Evolutionary conservation across 2,797 vertebrate species (phyloP).

Genomic region (Xenopus petersii): DNA sequence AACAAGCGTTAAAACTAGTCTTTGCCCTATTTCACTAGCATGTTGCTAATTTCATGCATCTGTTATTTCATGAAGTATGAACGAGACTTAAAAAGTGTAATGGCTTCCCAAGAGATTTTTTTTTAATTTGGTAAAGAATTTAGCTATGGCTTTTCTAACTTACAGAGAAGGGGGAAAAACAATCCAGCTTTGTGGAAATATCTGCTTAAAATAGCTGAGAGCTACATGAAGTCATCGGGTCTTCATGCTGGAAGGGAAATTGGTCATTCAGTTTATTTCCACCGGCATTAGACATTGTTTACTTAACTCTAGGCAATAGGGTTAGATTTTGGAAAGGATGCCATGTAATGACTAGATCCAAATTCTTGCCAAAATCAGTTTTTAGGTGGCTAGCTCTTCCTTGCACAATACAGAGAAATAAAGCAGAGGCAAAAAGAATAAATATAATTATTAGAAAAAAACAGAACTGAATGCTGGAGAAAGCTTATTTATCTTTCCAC

Average conservation of each 20-base stretch:
- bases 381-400: no score
- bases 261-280: neutral
- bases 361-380: no score
- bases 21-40: neutral
- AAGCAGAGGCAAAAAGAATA: no score
- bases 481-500: no score
- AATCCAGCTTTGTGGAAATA: no score
- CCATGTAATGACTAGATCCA: no score
- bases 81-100: constrained; percentile 7
- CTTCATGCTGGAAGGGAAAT: no score
- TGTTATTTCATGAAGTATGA: constrained; percentile 9
- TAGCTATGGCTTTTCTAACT: neutral
- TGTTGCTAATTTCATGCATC: constrained; percentile 7
- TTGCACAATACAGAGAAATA: no score
- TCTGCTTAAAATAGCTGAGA: no score
- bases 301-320: neutral
- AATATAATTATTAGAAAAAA: no score
- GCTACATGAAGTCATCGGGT: no score
- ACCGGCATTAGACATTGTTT: constrained; percentile 3
- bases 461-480: no score
- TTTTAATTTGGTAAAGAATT: constrained; percentile 11
- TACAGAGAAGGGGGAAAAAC: neutral
- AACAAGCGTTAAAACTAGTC: neutral
- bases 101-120: constrained; percentile 4
- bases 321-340: neutral